Evolutionary conservation across 2,113 vertebrate species (phyloP).

Genomic region (Chaetorhynchus papuensis): DNA sequence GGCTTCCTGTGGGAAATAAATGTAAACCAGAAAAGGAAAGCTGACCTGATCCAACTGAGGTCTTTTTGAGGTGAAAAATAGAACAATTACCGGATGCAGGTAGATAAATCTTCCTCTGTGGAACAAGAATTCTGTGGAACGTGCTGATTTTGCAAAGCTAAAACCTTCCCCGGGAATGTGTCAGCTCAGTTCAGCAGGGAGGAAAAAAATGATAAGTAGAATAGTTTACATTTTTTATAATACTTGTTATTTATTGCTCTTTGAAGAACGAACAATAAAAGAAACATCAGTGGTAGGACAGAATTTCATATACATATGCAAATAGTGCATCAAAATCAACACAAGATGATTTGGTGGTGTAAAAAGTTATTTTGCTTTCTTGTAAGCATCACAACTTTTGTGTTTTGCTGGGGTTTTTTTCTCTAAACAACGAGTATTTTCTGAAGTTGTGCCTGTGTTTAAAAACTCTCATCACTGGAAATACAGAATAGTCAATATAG

Average conservation of each 20-base stretch:
- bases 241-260: background rate
- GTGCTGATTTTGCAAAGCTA: background rate
- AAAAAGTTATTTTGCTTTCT: background rate
- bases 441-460: background rate
- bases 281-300: background rate
- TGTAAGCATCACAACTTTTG: background rate
- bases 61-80: background rate
- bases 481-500: background rate
- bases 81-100: conserved; percentile 24
- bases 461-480: background rate
- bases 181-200: background rate
- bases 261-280: background rate
- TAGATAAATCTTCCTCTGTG: background rate
- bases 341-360: background rate
- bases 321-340: background rate
- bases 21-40: background rate
- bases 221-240: background rate
- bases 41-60: background rate
- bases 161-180: rapidly evolving
- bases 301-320: background rate
- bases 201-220: background rate
- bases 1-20: background rate
- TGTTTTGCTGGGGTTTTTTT: background rate
- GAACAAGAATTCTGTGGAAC: background rate
- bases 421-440: background rate